A percentile compares a stretch with the other conserved stretches of the same genome.
phyloP scores from a whole-genome alignment of 2,797 vertebrate species.

The Hoplostethus mediterraneus region DNA sequence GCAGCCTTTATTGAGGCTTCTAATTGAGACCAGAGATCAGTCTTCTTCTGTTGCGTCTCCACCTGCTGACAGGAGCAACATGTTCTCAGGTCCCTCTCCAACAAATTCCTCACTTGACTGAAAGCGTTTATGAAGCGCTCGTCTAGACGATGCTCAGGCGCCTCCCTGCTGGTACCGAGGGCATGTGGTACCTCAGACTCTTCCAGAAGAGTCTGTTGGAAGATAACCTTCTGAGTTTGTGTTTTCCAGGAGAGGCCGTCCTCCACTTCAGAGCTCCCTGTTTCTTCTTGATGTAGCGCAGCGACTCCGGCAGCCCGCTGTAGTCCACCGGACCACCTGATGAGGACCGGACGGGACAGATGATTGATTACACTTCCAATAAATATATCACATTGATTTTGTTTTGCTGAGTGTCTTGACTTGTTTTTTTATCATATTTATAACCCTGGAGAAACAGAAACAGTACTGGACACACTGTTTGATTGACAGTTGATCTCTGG shows the following conservation, averaged over 20 bases:
- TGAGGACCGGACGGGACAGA: background rate
- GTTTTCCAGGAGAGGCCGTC: conserved; percentile 43
- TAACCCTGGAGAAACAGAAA: too few species aligned
- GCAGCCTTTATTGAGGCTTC: too few species aligned
- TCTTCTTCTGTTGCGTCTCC: too few species aligned
- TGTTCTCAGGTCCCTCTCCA: background rate
- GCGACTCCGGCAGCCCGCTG: conserved; percentile 88
- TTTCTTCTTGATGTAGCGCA: conserved; percentile 89
- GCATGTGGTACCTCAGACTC: conserved; percentile 90
- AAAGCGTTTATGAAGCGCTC: background rate
- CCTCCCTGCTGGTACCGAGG: conserved; percentile 59
- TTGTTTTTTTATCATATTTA: too few species aligned
- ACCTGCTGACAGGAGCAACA: too few species aligned
- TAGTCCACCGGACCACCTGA: conserved; percentile 88
- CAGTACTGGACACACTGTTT: too few species aligned
- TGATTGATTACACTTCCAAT: too few species aligned
- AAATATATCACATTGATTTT: too few species aligned
- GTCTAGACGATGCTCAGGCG: conserved; percentile 8
- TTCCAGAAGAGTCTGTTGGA: conserved; percentile 91
- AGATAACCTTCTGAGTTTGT: conserved; percentile 18
- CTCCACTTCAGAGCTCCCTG: conserved; percentile 88
- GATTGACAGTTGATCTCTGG: too few species aligned
- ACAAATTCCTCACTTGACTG: background rate
- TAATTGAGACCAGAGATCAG: too few species aligned
- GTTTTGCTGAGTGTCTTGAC: too few species aligned